phyloP scores from a whole-genome alignment of 2,888 invertebrate species.

The Mythimna albipuncta region DNA sequence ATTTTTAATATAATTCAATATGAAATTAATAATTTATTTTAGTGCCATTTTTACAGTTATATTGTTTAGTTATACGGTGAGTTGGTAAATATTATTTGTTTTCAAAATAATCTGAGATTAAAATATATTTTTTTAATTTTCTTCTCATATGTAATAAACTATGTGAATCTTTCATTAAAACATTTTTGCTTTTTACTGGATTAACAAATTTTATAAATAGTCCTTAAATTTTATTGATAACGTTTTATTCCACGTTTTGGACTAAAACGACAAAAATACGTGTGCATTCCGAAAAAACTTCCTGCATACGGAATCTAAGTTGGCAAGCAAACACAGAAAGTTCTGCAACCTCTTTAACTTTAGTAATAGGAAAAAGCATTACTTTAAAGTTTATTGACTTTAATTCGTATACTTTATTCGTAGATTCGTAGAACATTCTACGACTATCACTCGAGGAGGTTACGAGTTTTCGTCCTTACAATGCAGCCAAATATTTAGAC shows the following conservation, averaged over 20 bases:
- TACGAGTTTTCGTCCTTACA: not conserved
- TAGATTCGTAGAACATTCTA: too few species aligned
- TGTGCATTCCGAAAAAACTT: constrained; percentile 2
- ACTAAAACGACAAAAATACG: not conserved
- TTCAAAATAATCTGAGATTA: not conserved
- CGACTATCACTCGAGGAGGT: constrained; percentile 5
- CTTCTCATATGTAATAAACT: not conserved
- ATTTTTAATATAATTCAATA: constrained; percentile 52
- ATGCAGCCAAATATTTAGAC: not conserved
- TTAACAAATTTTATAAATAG: too few species aligned
- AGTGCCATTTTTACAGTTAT: constrained; percentile 52
- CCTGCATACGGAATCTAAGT: constrained; percentile 16
- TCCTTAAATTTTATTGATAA: too few species aligned
- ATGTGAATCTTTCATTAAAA: not conserved
- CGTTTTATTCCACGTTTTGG: not conserved
- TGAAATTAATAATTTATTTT: constrained; percentile 63
- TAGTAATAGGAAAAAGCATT: constrained; percentile 34
- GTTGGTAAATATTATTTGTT: constrained; percentile 19
- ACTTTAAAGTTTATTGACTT: constrained; percentile 26
- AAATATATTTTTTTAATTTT: not conserved
- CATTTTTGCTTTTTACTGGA: too few species aligned
- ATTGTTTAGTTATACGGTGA: constrained; percentile 64
- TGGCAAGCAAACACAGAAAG: constrained; percentile 28
- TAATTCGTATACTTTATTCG: too few species aligned
- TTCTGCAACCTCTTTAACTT: constrained; percentile 41